Percentiles rank a stretch among this genome's conserved stretches.
These are phyloP conservation scores for Meliscaeva auricollis DNA, from an alignment of 2,888 invertebrate genomes.

Conservation along the genomic window DNA sequence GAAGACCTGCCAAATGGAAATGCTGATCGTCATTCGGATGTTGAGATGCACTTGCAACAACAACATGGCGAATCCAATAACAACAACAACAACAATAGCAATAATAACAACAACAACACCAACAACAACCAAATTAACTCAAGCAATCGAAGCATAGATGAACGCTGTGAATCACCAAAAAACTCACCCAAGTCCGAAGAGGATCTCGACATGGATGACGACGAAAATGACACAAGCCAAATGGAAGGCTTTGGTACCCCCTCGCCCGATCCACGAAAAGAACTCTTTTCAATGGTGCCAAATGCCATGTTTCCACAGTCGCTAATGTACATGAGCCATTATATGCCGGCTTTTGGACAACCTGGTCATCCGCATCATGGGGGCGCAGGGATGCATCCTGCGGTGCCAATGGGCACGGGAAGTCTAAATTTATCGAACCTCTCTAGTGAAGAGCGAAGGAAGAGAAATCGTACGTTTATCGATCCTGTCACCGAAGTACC, in stretches of 20 bases:
- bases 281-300: constrained; percentile 92
- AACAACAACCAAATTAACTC: constrained; percentile 75
- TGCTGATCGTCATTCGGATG: constrained; percentile 66
- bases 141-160: constrained; percentile 82
- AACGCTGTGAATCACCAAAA: constrained; percentile 79
- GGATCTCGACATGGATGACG: constrained; percentile 82
- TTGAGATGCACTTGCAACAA: constrained; percentile 64
- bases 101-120: constrained; percentile 77
- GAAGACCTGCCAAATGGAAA: constrained; percentile 66
- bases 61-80: constrained; percentile 76
- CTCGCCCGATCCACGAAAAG: constrained; percentile 84
- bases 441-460: constrained; percentile 93
- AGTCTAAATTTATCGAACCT: constrained; percentile 88
- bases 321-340: constrained; percentile 96
- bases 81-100: constrained; percentile 72
- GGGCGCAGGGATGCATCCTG: constrained; percentile 82
- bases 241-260: constrained; percentile 83
- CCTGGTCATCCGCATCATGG: constrained; percentile 82
- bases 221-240: constrained; percentile 82
- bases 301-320: constrained; percentile 95
- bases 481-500: constrained; percentile 99
- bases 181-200: constrained; percentile 79
- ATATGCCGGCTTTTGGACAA: constrained; percentile 89
- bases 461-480: constrained; percentile 98
- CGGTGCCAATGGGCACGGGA: constrained; percentile 84